Conservation (phyloP, 1,140 invertebrate genomes). For the Coptotermes formosanus region DNA sequence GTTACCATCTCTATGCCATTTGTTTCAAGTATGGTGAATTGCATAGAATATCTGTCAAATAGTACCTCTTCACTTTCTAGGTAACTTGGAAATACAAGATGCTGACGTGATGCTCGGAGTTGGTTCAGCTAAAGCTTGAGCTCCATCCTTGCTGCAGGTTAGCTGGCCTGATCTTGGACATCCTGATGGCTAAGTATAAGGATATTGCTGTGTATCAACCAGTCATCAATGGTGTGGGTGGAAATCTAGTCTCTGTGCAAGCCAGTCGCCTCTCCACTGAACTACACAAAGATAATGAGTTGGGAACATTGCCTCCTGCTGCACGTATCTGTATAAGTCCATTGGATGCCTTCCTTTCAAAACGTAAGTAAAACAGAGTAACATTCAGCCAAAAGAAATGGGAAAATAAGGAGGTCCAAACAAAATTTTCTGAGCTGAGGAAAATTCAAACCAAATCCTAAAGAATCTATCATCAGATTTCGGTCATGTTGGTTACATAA, state of each 20-base stretch:
- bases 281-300: conserved; percentile 77
- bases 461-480: no score
- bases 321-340: conserved; percentile 74
- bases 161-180: conserved; percentile 32
- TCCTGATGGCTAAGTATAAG: conserved; percentile 61
- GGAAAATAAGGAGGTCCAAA: no score
- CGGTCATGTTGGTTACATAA: no score
- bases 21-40: no score
- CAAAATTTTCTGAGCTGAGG: no score
- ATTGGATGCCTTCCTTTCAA: conserved; percentile 76
- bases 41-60: no score
- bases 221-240: conserved; percentile 93
- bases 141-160: conserved; percentile 23
- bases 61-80: not conserved
- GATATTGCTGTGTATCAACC: conserved; percentile 87
- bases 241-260: conserved; percentile 95
- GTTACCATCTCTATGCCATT: no score
- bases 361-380: conserved; percentile 59
- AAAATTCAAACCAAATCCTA: no score
- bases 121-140: no score
- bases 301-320: conserved; percentile 72
- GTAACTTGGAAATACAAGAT: not conserved
- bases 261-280: conserved; percentile 91
- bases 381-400: not conserved
- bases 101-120: not conserved